Base-by-base conservation (phyloP, 2,888 invertebrate species). In the Salticus scenicus region DNA sequence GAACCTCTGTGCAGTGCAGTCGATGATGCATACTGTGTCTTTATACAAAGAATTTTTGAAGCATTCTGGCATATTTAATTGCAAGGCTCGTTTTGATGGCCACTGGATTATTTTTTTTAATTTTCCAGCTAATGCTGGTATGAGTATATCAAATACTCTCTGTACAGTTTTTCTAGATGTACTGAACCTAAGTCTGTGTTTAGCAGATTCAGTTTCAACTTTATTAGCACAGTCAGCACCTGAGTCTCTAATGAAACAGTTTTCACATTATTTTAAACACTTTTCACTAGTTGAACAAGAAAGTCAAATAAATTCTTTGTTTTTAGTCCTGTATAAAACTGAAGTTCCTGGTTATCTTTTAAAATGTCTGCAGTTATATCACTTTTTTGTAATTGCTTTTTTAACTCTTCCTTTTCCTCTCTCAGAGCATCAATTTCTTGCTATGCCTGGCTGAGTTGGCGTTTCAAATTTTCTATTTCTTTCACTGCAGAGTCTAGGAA, bases 1-100 rank as follows among this genome's bases (percentile, higher is more conserved):
- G n/a, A 47, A 47, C n/a, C 47, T 47, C 47, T 47, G 47, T 47
- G n/a, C n/a, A n/a, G n/a, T n/a, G n/a, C 47, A 47, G 17, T 47
- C 47, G 2, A 47, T 47, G 7, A 47, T 14, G 17, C 47, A 47
- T 10, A 14, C 47, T 47, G 47, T 47, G 2, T 47, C 17, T 47
- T 14, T 10, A 47, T 47, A 47, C 17, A 10, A 2, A 47, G 47
- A 47, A n/a, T 47, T 47, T 47, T 47, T 47, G n/a, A 47, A 47
- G n/a, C 47, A 47, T 47, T 47, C n/a, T 17, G 47, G 47, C 7
- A 10, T 47, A 10, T 47, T 47, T 47, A 12, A 12, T 47, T 47
- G 7, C 2, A 47, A 10, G 2, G 47, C 17, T 47, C 2, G 7
- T 10, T 47, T 47, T 2, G 2, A 2, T 47, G 47, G 47, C 17